Base-by-base conservation (phyloP, 1,140 invertebrate genomes). In the Aphelenchoides besseyi region DNA sequence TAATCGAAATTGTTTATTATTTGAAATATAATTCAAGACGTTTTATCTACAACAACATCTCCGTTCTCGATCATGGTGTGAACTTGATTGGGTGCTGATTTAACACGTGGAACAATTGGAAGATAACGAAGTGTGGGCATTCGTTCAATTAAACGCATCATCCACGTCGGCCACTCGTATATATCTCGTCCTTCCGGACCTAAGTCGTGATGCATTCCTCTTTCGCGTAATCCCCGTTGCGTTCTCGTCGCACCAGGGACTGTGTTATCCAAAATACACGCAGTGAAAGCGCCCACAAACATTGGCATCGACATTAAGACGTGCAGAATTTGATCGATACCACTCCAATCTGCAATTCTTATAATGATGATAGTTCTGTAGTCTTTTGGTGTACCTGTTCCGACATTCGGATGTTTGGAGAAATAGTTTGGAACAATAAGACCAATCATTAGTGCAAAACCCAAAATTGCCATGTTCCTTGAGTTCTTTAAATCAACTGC, bases 231-330 rank as follows among this genome's bases (percentile, higher is more conserved):
- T 12, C 81, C 81, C 29, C 81, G 69, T 70, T 83, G 80, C 35
- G 76, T 73, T 26, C 81, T 68, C n/a, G 82, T 81, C 9, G 80
- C 81, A 18, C 79, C 79, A 69, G 82, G 82, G 2, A 86, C 79
- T 0, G 85, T 85, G 66, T 87, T 87, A 74, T 87, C 86, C 3
- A 86, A 68, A 48, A 87, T 75, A 61, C 81, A 85, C 16, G 85
- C 85, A 35, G 83, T 67, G 12, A 85, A 55, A 26, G 83, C 85
- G 5, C 85, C 86, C 29, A 85, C 74, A 73, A 86, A 86, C 73
- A 85, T 85, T 0, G 82, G 82, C 69, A 85, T 82, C 3, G 78
- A 79, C 32, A 85, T 62, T 1, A 68, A 33, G 9, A 68, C 73
- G 69, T 74, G 54, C 18, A 74, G 36, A 41, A 74, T 62, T 54